phyloP scores from a whole-genome alignment of 2,888 invertebrate species.

The Eledone cirrhosa region DNA sequence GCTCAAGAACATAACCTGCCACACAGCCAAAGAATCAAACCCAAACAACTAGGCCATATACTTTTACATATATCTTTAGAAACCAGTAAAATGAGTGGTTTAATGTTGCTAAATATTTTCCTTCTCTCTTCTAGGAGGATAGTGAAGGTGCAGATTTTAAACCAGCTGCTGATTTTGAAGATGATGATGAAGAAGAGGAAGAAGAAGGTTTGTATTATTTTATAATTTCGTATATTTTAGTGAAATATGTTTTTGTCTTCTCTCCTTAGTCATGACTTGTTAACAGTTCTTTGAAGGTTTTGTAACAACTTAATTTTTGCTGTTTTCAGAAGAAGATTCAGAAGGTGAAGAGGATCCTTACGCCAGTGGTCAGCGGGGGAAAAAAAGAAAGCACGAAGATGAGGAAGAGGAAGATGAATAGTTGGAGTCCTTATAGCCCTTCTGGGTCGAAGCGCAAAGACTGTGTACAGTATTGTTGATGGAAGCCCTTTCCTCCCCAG shows the following conservation, averaged over 20 bases:
- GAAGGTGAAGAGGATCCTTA: background rate
- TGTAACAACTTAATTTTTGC: background rate
- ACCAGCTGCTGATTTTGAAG: conserved; percentile 20
- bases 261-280: background rate
- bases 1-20: no score
- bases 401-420: conserved; percentile 21
- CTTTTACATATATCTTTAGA: no score
- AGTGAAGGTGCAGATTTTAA: conserved; percentile 29
- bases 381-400: conserved; percentile 24
- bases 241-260: background rate
- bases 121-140: conserved; percentile 4
- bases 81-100: background rate
- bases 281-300: background rate
- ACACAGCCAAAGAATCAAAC: no score
- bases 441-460: conserved; percentile 23
- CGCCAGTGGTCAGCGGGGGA: conserved; percentile 11
- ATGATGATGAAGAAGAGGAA: conserved; percentile 7
- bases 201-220: conserved; percentile 18
- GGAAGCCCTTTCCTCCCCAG: conserved; percentile 13
- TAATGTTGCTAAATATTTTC: background rate
- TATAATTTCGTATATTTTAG: background rate
- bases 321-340: background rate
- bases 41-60: no score
- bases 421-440: background rate
- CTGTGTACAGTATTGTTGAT: conserved; percentile 12